These are phyloP conservation scores for Dasysyrphus albostriatus DNA, from an alignment of 2,888 invertebrate species.

Conservation along the genomic window DNA sequence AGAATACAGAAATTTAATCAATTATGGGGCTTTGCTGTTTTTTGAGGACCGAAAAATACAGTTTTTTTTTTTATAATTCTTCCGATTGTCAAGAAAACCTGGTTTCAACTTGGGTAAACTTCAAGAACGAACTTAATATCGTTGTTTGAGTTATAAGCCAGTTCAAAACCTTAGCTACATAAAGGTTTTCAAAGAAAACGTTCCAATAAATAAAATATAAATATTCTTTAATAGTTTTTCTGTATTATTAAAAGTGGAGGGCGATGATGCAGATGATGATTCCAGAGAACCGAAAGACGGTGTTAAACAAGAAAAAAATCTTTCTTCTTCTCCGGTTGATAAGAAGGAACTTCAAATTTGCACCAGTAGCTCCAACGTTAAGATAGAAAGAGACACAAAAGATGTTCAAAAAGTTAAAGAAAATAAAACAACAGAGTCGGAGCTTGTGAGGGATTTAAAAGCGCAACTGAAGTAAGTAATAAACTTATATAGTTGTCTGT, in stretches of 20 bases:
- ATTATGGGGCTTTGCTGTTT: no score
- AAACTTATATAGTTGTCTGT: neutral
- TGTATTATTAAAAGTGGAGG: conserved; percentile 78
- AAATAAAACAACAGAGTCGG: conserved; percentile 87
- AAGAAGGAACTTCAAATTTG: conserved; percentile 85
- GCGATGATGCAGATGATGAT: conserved; percentile 81
- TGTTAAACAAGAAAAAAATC: conserved; percentile 84
- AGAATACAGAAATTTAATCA: no score
- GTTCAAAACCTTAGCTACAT: no score
- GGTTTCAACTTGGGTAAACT: no score
- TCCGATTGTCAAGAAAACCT: no score
- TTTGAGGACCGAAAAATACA: no score
- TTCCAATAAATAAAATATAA: no score
- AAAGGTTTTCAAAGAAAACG: no score
- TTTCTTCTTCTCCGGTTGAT: conserved; percentile 83
- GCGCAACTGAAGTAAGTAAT: conserved; percentile 93
- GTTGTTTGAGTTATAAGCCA: no score
- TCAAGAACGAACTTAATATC: no score
- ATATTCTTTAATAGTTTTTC: neutral
- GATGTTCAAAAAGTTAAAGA: conserved; percentile 87
- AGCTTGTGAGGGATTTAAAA: conserved; percentile 89
- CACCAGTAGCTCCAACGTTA: conserved; percentile 84
- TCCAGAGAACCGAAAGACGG: conserved; percentile 81
- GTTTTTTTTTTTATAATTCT: no score
- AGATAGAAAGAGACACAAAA: conserved; percentile 87